Conservation (phyloP, 1,140 invertebrate genomes). For the Linepithema humile region DNA sequence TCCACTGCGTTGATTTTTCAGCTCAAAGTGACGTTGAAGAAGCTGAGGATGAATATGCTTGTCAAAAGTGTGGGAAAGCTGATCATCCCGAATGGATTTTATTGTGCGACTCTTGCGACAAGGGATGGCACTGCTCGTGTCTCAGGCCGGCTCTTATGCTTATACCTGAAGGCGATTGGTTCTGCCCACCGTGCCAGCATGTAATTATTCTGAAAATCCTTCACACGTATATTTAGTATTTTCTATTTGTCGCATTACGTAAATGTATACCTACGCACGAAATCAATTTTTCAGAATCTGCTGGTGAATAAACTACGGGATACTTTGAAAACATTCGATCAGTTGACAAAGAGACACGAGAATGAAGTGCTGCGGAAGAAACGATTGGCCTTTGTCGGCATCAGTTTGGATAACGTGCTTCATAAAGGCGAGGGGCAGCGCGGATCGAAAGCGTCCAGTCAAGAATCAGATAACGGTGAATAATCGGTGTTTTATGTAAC, state of each 20-base stretch:
- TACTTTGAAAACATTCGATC: constrained; percentile 87
- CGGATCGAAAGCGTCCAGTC: constrained; percentile 74
- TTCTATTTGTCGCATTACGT: background rate
- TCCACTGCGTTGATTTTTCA: constrained; percentile 69
- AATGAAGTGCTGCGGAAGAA: constrained; percentile 90
- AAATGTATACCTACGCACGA: background rate
- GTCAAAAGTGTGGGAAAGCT: constrained; percentile 93
- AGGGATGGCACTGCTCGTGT: constrained; percentile 97
- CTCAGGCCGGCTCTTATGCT: constrained; percentile 94
- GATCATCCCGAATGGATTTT: constrained; percentile 98
- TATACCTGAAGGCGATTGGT: constrained; percentile 98
- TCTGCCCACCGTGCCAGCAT: constrained; percentile 97
- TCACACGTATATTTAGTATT: background rate
- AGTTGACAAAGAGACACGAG: constrained; percentile 86
- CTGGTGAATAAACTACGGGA: constrained; percentile 89
- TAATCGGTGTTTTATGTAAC: constrained; percentile 9
- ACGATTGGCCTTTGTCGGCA: constrained; percentile 90
- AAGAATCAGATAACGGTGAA: constrained; percentile 74
- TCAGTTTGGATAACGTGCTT: constrained; percentile 91
- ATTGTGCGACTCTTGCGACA: constrained; percentile 97
- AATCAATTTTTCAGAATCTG: constrained; percentile 85
- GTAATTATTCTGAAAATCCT: constrained; percentile 76
- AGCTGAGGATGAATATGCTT: constrained; percentile 89
- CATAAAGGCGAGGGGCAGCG: constrained; percentile 79
- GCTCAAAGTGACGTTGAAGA: constrained; percentile 86